A percentile compares a stretch with the other conserved stretches of the same genome.
These are phyloP conservation scores for Sitta europaea DNA, from an alignment of 2,113 vertebrate genomes.

Conservation along the genomic window DNA sequence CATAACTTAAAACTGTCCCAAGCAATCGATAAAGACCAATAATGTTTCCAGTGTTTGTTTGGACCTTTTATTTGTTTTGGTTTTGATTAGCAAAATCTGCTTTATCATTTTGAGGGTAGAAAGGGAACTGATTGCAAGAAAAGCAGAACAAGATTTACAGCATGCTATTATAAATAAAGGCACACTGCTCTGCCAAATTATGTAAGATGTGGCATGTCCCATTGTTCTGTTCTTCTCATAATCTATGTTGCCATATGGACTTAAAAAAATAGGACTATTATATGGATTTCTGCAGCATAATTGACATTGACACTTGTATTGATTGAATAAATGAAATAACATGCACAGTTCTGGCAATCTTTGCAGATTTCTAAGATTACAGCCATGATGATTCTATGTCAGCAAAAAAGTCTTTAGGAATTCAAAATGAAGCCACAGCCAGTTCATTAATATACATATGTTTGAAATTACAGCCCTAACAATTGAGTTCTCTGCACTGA, in stretches of 20 bases:
- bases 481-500: conserved; percentile 38
- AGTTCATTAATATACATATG: conserved; percentile 61
- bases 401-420: conserved; percentile 46
- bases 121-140: not conserved
- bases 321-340: conserved; percentile 44
- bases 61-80: not conserved
- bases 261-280: conserved; percentile 41
- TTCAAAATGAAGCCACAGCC: conserved; percentile 43
- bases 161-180: conserved; percentile 35
- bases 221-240: conserved; percentile 49
- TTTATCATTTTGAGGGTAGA: not conserved
- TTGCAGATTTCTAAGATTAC: conserved; percentile 41
- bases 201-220: not conserved
- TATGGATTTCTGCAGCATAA: conserved; percentile 14
- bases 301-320: conserved; percentile 33
- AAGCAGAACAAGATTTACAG: not conserved
- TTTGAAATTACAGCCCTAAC: conserved; percentile 45
- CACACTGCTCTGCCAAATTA: not conserved
- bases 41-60: not conserved
- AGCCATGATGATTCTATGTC: not conserved
- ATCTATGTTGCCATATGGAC: not conserved
- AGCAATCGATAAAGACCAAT: not conserved
- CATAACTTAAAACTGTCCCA: not conserved
- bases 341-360: conserved; percentile 11
- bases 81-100: not conserved